Evolutionary conservation across 2,797 vertebrate species (phyloP).

Genomic region (Salmo trutta): DNA sequence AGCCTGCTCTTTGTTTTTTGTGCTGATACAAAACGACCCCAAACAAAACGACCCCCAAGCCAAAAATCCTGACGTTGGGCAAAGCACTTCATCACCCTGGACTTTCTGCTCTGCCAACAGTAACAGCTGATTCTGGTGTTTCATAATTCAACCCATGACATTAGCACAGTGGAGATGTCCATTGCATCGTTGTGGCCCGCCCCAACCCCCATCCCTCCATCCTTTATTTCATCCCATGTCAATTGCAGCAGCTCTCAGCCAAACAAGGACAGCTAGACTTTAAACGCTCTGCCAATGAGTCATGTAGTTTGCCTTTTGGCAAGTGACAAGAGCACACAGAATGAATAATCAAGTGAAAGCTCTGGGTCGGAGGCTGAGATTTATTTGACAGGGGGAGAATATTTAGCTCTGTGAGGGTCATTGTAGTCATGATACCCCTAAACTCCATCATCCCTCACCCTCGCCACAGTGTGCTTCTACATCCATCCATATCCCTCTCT

Average conservation of each 20-base stretch:
- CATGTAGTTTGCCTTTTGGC: constrained; percentile 59
- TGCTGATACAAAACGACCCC: constrained; percentile 58
- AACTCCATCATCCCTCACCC: constrained; percentile 34
- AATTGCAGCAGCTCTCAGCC: constrained; percentile 41
- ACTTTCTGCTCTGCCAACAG: constrained; percentile 54
- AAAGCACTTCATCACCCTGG: constrained; percentile 61
- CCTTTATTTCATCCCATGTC: constrained; percentile 45
- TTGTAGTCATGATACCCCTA: constrained; percentile 40
- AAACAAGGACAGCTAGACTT: constrained; percentile 52
- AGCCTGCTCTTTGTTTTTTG: constrained; percentile 57
- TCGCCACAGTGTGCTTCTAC: constrained; percentile 21
- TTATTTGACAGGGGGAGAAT: constrained; percentile 43
- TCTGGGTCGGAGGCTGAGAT: constrained; percentile 41
- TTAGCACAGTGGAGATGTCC: constrained; percentile 40
- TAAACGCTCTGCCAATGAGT: constrained; percentile 59
- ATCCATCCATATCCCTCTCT: constrained; percentile 17
- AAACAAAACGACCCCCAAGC: constrained; percentile 55
- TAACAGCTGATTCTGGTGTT: constrained; percentile 65
- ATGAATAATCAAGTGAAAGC: constrained; percentile 53
- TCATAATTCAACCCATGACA: constrained; percentile 54
- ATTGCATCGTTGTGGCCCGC: constrained; percentile 24
- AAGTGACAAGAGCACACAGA: constrained; percentile 57
- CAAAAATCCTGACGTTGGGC: constrained; percentile 64
- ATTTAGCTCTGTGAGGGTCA: constrained; percentile 39
- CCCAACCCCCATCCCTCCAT: constrained; percentile 10